Evolutionary conservation across 2,797 vertebrate species (phyloP).

Genomic region (Sphenopsis melanotis): DNA sequence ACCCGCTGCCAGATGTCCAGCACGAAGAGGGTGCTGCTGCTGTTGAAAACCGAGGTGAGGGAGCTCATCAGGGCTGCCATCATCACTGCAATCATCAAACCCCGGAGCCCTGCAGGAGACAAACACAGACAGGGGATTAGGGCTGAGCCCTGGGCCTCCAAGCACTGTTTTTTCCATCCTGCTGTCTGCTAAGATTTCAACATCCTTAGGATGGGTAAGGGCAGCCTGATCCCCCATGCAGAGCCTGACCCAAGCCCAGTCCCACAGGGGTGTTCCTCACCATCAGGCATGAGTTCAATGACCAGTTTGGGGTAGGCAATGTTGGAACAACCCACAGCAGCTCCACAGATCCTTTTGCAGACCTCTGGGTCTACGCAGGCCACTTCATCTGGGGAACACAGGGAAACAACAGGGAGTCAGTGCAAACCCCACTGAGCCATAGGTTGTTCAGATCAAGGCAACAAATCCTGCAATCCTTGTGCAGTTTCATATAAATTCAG

Average conservation of each 20-base stretch:
- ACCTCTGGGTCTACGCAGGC: conserved; percentile 87
- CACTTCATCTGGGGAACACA: conserved; percentile 82
- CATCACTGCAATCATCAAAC: conserved; percentile 94
- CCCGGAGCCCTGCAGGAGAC: conserved; percentile 83
- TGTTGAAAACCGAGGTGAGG: conserved; percentile 96
- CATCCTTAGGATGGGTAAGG: not conserved
- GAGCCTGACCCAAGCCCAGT: not conserved
- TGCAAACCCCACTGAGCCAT: not conserved
- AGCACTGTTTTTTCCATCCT: not conserved
- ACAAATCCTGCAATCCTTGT: not conserved
- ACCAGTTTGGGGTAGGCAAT: conserved; percentile 93
- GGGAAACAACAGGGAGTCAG: not conserved
- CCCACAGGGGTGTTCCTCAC: conserved; percentile 62
- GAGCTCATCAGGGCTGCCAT: conserved; percentile 95
- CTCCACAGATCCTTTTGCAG: conserved; percentile 84
- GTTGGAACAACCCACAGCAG: conserved; percentile 90
- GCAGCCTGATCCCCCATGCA: not conserved
- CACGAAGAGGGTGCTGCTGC: conserved; percentile 91
- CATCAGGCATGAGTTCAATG: conserved; percentile 83
- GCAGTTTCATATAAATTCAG: not conserved
- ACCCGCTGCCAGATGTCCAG: conserved; percentile 88
- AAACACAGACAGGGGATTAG: not conserved
- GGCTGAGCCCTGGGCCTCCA: not conserved
- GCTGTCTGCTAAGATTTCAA: not conserved
- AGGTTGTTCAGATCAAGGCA: not conserved